A percentile compares a stretch with the other conserved stretches of the same genome.
Conservation (phyloP, 2,888 invertebrate species). For the Platycnemis pennipes region DNA sequence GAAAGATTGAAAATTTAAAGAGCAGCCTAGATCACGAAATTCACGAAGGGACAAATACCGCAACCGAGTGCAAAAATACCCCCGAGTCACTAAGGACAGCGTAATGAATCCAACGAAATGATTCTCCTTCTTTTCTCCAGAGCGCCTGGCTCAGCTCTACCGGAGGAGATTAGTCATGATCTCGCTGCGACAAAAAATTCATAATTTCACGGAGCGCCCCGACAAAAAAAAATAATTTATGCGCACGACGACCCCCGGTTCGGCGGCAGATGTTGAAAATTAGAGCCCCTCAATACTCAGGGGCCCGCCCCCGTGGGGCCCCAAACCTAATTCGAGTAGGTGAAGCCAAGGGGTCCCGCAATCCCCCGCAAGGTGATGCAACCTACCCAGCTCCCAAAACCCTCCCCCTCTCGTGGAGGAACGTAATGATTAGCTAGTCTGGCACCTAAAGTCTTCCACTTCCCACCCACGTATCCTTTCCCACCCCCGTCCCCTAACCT, state of each 20-base stretch:
- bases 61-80: neutral
- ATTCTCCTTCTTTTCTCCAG: neutral
- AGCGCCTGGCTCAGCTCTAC: neutral
- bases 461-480: neutral
- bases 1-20: neutral
- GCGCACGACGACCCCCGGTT: neutral
- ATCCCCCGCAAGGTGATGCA: neutral
- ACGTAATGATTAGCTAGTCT: neutral
- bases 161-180: neutral
- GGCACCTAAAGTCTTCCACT: neutral
- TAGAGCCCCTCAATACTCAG: neutral
- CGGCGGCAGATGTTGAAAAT: slow-evolving; percentile 24
- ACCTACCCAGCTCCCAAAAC: neutral
- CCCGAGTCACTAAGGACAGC: neutral
- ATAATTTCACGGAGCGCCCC: neutral
- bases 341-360: neutral
- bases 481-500: neutral
- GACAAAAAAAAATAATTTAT: neutral
- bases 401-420: neutral
- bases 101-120: neutral
- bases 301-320: neutral
- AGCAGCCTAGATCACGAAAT: neutral
- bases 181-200: neutral
- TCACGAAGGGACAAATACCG: neutral
- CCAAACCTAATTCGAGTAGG: neutral